Percentiles rank a stretch among this genome's conserved stretches.
These are phyloP conservation scores for Sarcophilus harrisii DNA, from an alignment of 2,797 vertebrate genomes.

Conservation along the genomic window DNA sequence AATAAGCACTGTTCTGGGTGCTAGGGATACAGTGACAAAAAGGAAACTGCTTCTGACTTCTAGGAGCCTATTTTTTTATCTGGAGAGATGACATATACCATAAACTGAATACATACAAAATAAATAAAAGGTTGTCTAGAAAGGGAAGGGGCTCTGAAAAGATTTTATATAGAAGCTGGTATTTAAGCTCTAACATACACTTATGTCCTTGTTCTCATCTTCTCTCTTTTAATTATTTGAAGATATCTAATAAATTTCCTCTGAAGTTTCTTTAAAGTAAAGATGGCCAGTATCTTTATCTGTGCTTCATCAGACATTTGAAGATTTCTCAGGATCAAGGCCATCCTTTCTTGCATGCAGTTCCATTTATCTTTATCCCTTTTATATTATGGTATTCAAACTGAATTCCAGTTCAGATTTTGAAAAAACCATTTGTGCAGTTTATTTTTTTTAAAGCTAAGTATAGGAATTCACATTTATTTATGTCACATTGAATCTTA, in stretches of 20 bases:
- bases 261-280: not conserved
- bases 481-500: not conserved
- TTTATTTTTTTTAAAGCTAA: not conserved
- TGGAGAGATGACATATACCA: not conserved
- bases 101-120: not conserved
- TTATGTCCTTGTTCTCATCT: not conserved
- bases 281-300: not conserved
- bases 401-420: not conserved
- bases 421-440: not conserved
- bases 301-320: not conserved
- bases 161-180: not conserved
- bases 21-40: not conserved
- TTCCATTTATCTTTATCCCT: not conserved
- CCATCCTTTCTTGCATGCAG: not conserved
- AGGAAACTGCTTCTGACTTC: not conserved
- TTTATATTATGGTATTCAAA: not conserved
- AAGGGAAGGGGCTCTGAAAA: not conserved
- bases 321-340: not conserved
- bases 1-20: not conserved
- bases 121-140: not conserved
- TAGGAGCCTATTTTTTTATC: too few species aligned
- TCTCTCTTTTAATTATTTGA: not conserved
- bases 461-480: not conserved
- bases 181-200: not conserved
- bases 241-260: not conserved